A percentile compares a stretch with the other conserved stretches of the same genome.
These are phyloP conservation scores for Pseudomugil tenellus DNA, from an alignment of 2,797 vertebrate genomes.

Conservation along the genomic window DNA sequence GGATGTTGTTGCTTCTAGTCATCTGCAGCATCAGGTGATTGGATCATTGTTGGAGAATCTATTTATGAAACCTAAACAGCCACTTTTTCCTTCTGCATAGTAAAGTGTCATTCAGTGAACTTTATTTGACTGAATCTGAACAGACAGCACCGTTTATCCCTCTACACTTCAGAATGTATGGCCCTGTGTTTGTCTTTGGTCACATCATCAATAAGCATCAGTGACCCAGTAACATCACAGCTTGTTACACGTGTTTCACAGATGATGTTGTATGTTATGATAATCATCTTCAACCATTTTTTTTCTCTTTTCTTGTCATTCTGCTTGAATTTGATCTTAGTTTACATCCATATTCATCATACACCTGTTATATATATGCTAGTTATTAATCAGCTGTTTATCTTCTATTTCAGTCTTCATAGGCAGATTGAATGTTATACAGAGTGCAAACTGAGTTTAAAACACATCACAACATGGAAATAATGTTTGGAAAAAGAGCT, in stretches of 20 bases:
- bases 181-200: neutral
- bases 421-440: neutral
- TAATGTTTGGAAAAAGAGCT: conserved; percentile 5
- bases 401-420: neutral
- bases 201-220: neutral
- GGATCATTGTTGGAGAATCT: neutral
- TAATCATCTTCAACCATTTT: neutral
- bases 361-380: neutral
- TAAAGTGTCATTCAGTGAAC: neutral
- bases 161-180: neutral
- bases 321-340: neutral
- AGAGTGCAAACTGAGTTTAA: neutral
- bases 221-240: conserved; percentile 3
- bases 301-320: neutral
- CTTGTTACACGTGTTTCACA: neutral
- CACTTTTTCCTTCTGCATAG: neutral
- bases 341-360: neutral
- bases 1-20: neutral
- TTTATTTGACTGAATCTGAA: neutral
- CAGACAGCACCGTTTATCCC: neutral
- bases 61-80: too few species aligned
- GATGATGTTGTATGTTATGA: neutral
- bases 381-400: neutral
- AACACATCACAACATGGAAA: neutral
- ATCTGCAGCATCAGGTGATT: neutral